A percentile compares a stretch with the other conserved stretches of the same genome.
Conservation (phyloP, 1,140 invertebrate genomes). For the Drosophila kepulauana region DNA sequence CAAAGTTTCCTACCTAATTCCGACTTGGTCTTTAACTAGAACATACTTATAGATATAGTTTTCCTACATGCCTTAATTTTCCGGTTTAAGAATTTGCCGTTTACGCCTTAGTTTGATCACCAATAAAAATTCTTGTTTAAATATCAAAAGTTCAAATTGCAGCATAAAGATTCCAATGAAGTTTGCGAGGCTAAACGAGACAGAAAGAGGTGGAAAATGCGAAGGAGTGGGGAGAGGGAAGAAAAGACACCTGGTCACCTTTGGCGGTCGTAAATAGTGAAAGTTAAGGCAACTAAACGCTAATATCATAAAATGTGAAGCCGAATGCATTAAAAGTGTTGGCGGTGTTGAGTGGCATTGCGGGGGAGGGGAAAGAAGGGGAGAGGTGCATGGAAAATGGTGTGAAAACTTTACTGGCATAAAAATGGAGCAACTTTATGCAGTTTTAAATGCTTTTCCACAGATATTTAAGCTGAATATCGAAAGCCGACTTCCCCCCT, state of each 20-base stretch:
- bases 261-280: constrained; percentile 62
- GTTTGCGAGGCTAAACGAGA: constrained; percentile 31
- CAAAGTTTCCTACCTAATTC: too few relatives aligned
- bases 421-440: constrained; percentile 56
- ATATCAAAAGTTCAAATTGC: constrained; percentile 46
- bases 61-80: background rate
- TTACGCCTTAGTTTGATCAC: constrained; percentile 12
- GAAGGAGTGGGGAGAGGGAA: background rate
- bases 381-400: background rate
- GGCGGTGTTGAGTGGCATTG: constrained; percentile 17
- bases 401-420: constrained; percentile 49
- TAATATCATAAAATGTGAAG: constrained; percentile 74
- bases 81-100: background rate
- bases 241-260: constrained; percentile 55
- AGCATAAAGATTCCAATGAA: constrained; percentile 34
- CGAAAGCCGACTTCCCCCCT: constrained; percentile 1
- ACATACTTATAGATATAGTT: background rate
- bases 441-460: constrained; percentile 59
- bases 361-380: background rate
- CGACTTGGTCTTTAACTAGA: too few relatives aligned
- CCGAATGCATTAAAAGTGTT: constrained; percentile 50
- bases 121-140: constrained; percentile 38
- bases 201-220: background rate
- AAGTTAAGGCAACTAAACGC: constrained; percentile 69
- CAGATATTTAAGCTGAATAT: constrained; percentile 61